These are phyloP conservation scores for Strigamia maritima DNA, from an alignment of 2,888 invertebrate genomes.

Conservation along the genomic window DNA sequence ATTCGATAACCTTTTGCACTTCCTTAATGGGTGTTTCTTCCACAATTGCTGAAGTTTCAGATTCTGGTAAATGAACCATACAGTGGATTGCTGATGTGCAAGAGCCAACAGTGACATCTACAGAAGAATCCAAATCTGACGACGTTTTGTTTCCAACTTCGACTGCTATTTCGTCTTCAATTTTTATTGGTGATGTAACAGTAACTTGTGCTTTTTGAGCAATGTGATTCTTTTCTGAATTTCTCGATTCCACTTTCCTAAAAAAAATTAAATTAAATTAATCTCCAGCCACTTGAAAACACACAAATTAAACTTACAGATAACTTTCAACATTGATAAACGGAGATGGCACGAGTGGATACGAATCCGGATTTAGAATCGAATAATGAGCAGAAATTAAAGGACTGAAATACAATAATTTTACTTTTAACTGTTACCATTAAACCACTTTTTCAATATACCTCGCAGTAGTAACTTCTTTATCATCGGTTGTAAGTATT, in stretches of 20 bases:
- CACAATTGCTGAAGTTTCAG: neutral
- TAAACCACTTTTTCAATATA: neutral
- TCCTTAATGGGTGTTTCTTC: neutral
- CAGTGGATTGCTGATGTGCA: no score
- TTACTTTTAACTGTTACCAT: no score
- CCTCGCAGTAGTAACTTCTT: neutral
- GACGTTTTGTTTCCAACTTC: neutral
- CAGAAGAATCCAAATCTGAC: neutral
- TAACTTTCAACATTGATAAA: neutral
- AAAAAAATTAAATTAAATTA: neutral
- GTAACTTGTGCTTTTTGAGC: neutral
- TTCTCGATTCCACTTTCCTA: neutral
- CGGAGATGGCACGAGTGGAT: no score
- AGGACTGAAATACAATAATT: no score
- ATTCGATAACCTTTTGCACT: neutral
- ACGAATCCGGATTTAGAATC: no score
- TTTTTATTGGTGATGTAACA: neutral
- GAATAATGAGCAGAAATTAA: no score
- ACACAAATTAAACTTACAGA: neutral
- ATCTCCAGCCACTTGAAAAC: neutral
- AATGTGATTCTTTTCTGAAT: neutral
- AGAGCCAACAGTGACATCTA: neutral
- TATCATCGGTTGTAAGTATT: neutral
- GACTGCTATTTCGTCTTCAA: neutral
- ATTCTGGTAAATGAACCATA: neutral